Evolutionary conservation across 1,140 invertebrate genomes (phyloP).

Genomic region (Rhyacophila brunnea): DNA sequence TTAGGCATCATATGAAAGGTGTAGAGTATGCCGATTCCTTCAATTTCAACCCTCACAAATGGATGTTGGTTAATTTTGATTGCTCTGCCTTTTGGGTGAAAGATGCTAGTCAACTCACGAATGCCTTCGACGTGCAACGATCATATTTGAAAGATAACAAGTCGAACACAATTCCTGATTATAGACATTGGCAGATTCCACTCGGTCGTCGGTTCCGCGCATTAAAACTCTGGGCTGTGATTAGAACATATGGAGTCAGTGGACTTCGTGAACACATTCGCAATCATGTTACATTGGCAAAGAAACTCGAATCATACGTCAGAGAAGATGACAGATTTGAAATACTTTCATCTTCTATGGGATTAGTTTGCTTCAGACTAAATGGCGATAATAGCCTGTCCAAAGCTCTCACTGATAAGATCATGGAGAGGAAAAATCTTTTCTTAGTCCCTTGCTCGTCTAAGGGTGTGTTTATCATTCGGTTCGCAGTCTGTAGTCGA

Average conservation of each 20-base stretch:
- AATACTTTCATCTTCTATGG: constrained; percentile 70
- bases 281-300: constrained; percentile 70
- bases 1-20: constrained; percentile 74
- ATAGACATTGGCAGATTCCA: constrained; percentile 93
- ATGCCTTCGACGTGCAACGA: constrained; percentile 90
- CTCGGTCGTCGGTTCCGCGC: constrained; percentile 86
- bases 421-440: constrained; percentile 78
- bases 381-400: constrained; percentile 79
- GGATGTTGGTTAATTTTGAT: constrained; percentile 89
- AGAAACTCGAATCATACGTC: constrained; percentile 73
- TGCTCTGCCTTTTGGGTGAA: constrained; percentile 87
- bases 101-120: constrained; percentile 73
- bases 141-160: constrained; percentile 82
- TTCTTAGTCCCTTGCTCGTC: constrained; percentile 80
- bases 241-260: constrained; percentile 79
- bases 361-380: constrained; percentile 85
- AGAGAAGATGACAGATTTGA: constrained; percentile 75
- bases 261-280: constrained; percentile 79
- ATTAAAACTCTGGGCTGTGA: constrained; percentile 92
- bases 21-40: constrained; percentile 82
- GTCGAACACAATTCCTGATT: constrained; percentile 75
- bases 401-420: constrained; percentile 68
- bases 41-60: constrained; percentile 91
- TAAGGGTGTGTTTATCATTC: constrained; percentile 67
- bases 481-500: constrained; percentile 81